Evolutionary conservation across 2,113 vertebrate genomes (phyloP), one percentile per base, ranked within the genome.

Genomic region (Psittacus erithacus): DNA sequence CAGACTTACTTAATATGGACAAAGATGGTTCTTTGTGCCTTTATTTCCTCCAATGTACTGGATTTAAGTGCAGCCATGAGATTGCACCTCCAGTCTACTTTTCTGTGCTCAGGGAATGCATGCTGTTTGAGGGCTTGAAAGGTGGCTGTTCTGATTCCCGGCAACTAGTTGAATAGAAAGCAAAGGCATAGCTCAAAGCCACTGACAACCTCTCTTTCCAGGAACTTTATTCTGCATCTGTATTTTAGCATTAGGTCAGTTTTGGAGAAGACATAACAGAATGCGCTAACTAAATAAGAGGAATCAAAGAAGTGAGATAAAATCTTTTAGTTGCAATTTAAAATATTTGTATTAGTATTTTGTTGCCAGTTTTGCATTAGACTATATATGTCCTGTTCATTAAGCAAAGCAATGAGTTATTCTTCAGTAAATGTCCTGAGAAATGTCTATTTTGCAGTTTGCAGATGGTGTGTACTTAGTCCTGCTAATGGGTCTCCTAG

Each of bases 401-500:
- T 78, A 43, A 44, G 44, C 27, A 87, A 84, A 95, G 18, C 53
- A 59, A 7, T 68, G 68, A 90, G 33, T 20, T 44, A 5, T 41
- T 80, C 27, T 94, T 80, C 76, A 76, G 73, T 70, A 75, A 90
- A 76, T 53, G 27, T 77, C 68, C 62, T 76, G 44, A 86, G 60
- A 75, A 81, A 28, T 23, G 5, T 38, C 16, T 73, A 62, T 79
- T 74, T 68, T 95, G 17, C 93, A 99, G 99, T 99, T 99, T 99
- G 99, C 99, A 98, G 99, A 99, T 60, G 99, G 99, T 5, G 99
- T 99, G 31, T 99, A 99, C 88, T 98, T 99, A 93, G 99, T 99
- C 46, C 96, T 99, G 83, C 98, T 99, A 73, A 99, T 99, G 99
- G 99, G 99, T 57, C 98, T 99, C 70, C 93, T 99, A 86, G 99